A percentile compares a stretch with the other conserved stretches of the same genome.
These are phyloP conservation scores for Drosophila testacea DNA, from an alignment of 2,888 invertebrate genomes.

Conservation along the genomic window DNA sequence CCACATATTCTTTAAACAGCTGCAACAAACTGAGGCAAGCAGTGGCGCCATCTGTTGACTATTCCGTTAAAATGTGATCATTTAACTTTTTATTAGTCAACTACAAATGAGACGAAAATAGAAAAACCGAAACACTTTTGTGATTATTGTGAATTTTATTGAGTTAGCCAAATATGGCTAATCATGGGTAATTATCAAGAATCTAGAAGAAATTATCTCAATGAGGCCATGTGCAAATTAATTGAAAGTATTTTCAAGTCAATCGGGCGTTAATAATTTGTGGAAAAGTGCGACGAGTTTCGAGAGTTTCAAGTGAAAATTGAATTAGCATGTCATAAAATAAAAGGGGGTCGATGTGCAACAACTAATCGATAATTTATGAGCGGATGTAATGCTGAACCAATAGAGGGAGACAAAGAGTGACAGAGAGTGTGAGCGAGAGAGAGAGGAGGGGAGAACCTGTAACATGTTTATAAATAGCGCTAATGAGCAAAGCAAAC, in stretches of 20 bases:
- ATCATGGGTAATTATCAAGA: not conserved
- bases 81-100: constrained; percentile 2
- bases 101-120: not conserved
- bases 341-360: constrained; percentile 15
- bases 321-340: constrained; percentile 67
- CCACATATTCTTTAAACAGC: constrained; percentile 25
- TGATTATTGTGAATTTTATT: not conserved
- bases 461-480: constrained; percentile 75
- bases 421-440: not conserved
- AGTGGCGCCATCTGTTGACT: constrained; percentile 39
- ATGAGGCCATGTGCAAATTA: constrained; percentile 40
- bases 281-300: constrained; percentile 49
- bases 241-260: constrained; percentile 57
- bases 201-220: not conserved
- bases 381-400: constrained; percentile 57
- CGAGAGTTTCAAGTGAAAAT: constrained; percentile 43
- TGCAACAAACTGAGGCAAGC: constrained; percentile 12
- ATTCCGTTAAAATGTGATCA: not conserved
- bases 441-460: constrained; percentile 14
- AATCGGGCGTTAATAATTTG: constrained; percentile 55
- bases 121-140: not conserved
- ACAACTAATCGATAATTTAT: constrained; percentile 76
- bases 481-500: constrained; percentile 67
- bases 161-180: not conserved
- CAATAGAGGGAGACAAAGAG: not conserved